Percentiles rank a stretch among this genome's conserved stretches.
phyloP scores from a whole-genome alignment of 2,888 invertebrate species.

The Drosophila pseudotalamancana region DNA sequence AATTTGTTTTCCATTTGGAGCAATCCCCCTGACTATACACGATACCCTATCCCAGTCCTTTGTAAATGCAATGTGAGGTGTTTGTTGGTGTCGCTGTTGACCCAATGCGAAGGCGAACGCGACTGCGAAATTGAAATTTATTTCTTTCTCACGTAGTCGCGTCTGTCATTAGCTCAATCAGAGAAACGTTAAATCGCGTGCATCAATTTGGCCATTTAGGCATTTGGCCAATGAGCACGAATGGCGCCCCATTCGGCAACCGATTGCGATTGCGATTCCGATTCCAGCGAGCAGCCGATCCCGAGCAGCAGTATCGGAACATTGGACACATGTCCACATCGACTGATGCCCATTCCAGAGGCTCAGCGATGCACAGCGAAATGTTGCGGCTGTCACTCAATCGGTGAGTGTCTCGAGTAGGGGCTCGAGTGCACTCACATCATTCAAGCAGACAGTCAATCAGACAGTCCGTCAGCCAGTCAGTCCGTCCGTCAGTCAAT shows the following conservation, averaged over 20 bases:
- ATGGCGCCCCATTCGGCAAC: conserved; percentile 45
- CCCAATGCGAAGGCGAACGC: conserved; percentile 58
- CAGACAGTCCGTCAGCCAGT: conserved; percentile 35
- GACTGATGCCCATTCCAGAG: conserved; percentile 36
- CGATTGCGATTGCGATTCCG: conserved; percentile 21
- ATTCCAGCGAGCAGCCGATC: too few species aligned
- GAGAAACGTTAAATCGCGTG: conserved; percentile 76
- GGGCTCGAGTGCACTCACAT: conserved; percentile 31
- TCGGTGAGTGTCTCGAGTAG: conserved; percentile 23
- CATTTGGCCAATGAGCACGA: conserved; percentile 28
- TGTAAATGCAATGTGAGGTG: conserved; percentile 13
- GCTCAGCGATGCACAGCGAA: conserved; percentile 72
- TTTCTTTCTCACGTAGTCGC: conserved; percentile 83
- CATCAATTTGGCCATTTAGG: conserved; percentile 75
- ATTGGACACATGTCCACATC: conserved; percentile 62
- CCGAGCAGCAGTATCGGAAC: conserved; percentile 7
- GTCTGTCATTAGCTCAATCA: conserved; percentile 79
- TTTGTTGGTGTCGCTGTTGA: conserved; percentile 47
- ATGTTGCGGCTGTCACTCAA: conserved; percentile 50
- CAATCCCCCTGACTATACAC: not conserved
- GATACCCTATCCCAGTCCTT: not conserved
- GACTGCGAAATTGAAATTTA: conserved; percentile 82
- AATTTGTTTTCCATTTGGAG: conserved; percentile 6
- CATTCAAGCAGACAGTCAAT: conserved; percentile 38
- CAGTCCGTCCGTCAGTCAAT: conserved; percentile 58